These are phyloP conservation scores for Pammene aurita DNA, from an alignment of 2,888 invertebrate genomes.

Conservation along the genomic window DNA sequence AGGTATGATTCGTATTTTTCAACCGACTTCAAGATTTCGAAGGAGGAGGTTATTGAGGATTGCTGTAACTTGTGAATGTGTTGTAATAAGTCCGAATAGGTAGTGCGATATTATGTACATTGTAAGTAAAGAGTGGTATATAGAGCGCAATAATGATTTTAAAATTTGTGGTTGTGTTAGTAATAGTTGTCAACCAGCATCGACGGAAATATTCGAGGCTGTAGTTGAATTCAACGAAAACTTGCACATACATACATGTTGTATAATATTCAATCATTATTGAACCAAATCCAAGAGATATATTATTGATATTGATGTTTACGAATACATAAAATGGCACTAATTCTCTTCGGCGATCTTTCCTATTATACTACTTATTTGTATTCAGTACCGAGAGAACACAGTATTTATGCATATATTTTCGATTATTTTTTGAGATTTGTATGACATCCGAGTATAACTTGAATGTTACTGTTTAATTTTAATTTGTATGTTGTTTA, in stretches of 20 bases:
- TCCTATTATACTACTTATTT: constrained; percentile 24
- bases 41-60: too few species aligned
- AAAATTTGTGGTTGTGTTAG: neutral
- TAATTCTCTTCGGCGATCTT: neutral
- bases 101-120: constrained; percentile 16
- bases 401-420: constrained; percentile 63
- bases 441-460: constrained; percentile 43
- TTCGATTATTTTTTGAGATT: constrained; percentile 44
- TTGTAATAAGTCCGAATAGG: constrained; percentile 10
- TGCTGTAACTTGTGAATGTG: constrained; percentile 4
- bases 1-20: too few species aligned
- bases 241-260: neutral
- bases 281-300: neutral
- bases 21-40: too few species aligned
- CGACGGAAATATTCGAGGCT: neutral
- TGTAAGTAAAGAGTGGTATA: neutral
- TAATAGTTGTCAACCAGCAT: constrained; percentile 3
- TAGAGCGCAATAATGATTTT: neutral
- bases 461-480: constrained; percentile 46
- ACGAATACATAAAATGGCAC: constrained; percentile 14
- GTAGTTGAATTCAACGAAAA: neutral
- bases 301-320: neutral
- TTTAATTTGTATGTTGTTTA: constrained; percentile 46
- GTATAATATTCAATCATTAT: neutral
- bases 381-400: constrained; percentile 50